Evolutionary conservation across 1,140 invertebrate species (phyloP), one percentile per base, ranked within the genome.

Genomic region (Drosophila willistoni): DNA sequence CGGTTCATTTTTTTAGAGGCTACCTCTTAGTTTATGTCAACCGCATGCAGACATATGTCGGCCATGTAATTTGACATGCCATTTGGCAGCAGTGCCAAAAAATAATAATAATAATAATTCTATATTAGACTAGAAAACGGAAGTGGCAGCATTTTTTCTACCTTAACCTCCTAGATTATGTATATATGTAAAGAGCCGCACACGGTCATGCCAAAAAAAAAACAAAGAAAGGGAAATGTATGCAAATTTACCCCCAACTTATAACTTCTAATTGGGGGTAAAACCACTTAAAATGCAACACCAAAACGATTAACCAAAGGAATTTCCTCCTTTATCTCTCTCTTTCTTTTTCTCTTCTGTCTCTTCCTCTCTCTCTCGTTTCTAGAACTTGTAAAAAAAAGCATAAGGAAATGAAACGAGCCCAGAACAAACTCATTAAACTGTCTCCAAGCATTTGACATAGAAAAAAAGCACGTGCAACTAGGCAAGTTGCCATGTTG

Each of bases 401-500:
- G 17, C 39, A 55, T 54, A 73, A 66, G 81, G 71, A 34, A 19
- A 44, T 19, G 39, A 54, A n/a, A 34, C 12, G 51, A 60, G 36
- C 59, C 55, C 29, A 66, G 65, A 68, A 68, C 67, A 72, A 59
- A 83, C 68, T 87, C 73, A 87, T 83, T 86, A 79, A 87, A 79
- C 64, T 74, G 73, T 80, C 84, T 77, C 80, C 61, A 42, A 70
- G 63, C 34, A 64, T 86, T 73, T 82, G 79, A 70, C 83, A 86
- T 73, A 77, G 73, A 83, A 79, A n/a, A 82, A 77, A 79, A 82
- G 70, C 79, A 79, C 83, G 72, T 79, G 83, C 69, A 79, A 47
- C 66, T 64, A 77, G 59, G 36, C 68, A 66, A 68, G 44, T 22
- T 51, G 44, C 17, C 42, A 44, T 29, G 51, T 63, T 68, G 29